Percentiles rank a stretch among this genome's conserved stretches.
Evolutionary conservation across 1,140 invertebrate genomes (phyloP).

Genomic region (Radopholus similis): DNA sequence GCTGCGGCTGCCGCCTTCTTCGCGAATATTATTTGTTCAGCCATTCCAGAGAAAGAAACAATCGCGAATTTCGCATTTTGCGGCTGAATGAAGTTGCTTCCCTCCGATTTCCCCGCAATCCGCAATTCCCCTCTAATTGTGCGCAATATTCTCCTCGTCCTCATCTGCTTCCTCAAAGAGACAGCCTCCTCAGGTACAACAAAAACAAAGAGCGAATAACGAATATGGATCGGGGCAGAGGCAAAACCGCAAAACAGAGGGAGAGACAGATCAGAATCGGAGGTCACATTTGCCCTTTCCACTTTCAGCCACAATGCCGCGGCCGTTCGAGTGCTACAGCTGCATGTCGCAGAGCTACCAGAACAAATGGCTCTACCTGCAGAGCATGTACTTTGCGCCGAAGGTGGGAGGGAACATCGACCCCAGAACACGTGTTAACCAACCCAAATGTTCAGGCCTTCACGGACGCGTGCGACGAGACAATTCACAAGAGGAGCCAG

Average conservation of each 20-base stretch:
- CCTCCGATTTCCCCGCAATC: no score
- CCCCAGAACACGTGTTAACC: constrained; percentile 2
- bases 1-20: no score
- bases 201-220: neutral
- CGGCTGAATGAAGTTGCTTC: no score
- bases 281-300: neutral
- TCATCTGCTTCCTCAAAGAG: neutral
- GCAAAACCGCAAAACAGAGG: no score
- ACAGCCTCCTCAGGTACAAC: neutral
- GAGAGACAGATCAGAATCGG: no score
- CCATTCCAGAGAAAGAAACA: no score
- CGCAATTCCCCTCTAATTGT: neutral
- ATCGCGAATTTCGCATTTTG: no score
- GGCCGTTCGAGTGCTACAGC: constrained; percentile 53
- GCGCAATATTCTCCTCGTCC: neutral
- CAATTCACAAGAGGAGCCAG: constrained; percentile 32
- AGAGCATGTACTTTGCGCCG: constrained; percentile 48
- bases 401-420: constrained; percentile 30
- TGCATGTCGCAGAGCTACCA: constrained; percentile 58
- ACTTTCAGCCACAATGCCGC: constrained; percentile 42
- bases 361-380: constrained; percentile 48
- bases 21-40: no score
- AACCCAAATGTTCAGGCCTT: constrained; percentile 39
- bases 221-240: neutral
- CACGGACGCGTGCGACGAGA: constrained; percentile 50